Percentiles rank a stretch among this genome's conserved stretches.
Evolutionary conservation across 2,797 vertebrate species (phyloP).

Genomic region (Eulemur coronatus): DNA sequence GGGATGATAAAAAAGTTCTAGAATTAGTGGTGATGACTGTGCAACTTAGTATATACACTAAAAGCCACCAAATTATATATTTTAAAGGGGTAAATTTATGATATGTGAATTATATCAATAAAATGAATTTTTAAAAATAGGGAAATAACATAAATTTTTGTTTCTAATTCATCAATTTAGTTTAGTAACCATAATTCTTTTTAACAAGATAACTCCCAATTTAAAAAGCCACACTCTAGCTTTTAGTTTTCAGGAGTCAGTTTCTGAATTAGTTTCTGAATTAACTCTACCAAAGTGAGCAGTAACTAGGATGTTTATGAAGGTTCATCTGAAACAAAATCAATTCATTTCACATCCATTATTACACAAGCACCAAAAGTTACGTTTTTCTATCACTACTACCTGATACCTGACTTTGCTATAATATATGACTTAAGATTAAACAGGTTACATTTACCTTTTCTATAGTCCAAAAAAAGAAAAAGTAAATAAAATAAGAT

Average conservation of each 20-base stretch:
- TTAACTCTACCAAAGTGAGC: neutral
- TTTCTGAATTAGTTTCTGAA: neutral
- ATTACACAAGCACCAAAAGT: neutral
- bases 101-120: neutral
- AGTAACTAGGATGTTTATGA: neutral
- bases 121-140: neutral
- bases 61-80: neutral
- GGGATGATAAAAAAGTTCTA: neutral
- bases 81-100: neutral
- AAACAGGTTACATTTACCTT: neutral
- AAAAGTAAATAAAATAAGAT: too few species aligned
- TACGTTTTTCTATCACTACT: neutral
- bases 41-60: neutral
- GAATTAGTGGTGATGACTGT: neutral
- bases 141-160: neutral
- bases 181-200: neutral
- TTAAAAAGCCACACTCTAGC: neutral
- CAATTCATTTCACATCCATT: neutral
- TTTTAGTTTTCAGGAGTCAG: neutral
- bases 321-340: neutral
- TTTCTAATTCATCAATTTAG: constrained; percentile 17
- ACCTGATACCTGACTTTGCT: neutral
- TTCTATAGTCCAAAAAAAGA: too few species aligned
- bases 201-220: neutral
- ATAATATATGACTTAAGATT: neutral